Base-by-base conservation (phyloP, 1,140 invertebrate genomes). In the Drosophila nasuta region DNA sequence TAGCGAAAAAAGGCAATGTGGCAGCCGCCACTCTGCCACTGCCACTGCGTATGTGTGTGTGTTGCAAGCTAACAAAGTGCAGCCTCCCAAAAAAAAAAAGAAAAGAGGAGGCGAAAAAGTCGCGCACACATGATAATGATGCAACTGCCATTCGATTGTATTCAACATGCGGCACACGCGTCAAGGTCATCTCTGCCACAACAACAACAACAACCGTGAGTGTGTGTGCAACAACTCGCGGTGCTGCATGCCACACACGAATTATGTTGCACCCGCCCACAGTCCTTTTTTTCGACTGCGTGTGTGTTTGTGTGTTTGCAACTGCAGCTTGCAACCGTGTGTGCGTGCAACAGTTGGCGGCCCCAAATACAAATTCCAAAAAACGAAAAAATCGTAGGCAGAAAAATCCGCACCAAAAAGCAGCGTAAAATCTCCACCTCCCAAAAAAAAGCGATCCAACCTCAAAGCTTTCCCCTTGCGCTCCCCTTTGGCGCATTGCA, bases 111-210 rank as follows among this genome's bases (percentile, higher is more conserved):
- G 7, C 46, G 66, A 65, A 57, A 72, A 59, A 56, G 64, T 58
- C 63, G 65, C 79, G 65, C 70, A 65, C 60, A 65, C 60, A 30
- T 73, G 81, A 66, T 75, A 67, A 78, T 86, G 81, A 68, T 78
- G 82, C 77, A 82, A 83, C 80, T 68, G 75, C 58, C 75, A 74
- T 87, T 86, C 82, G 83, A 82, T 86, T 86, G 83, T 86, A 79
- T 86, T 87, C 72, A 79, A 30, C 83, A 86, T 86, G 82, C 82
- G 65, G 80, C 82, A 86, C 82, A 88, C 82, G 83, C 79, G 82
- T 88, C 82, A 86, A 86, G 82, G 82, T 88, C 82, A 62, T 59
- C 70, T 59, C 70, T 38, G 30, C 58, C 73, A n/a, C n/a, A n/a
- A 38, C 59, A 63, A 46, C 59, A 62, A 15, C 45, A 35, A n/a